Evolutionary conservation across 2,797 vertebrate species (phyloP), one percentile per base, ranked within the genome.

Genomic region (Sciurus carolinensis): DNA sequence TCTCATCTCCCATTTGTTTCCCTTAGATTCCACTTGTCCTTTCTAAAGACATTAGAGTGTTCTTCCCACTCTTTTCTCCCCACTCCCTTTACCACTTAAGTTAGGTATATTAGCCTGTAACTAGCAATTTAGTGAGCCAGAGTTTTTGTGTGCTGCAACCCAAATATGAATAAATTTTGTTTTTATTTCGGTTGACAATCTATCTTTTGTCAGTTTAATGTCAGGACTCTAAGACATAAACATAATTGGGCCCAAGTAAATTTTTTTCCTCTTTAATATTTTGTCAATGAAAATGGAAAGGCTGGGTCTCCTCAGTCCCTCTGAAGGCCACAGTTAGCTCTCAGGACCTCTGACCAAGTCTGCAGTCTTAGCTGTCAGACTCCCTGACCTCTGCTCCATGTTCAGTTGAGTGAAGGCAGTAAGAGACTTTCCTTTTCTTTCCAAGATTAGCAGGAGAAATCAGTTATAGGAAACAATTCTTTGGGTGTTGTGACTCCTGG

Each of bases 121-220:
- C 33, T 50, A 75, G 6, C 36, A 26, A 47, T 84, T 66, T n/a
- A 84, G 50, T 57, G 9, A 94, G 2, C 2, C 10, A 22, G 30
- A 62, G 69, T 1, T 69, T 64, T 76, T 62, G n/a, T 71, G 71
- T 77, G 11, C 7, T 93, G 5, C 57, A n/a, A 39, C 1, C 18
- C 28, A 66, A 77, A 64, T 66, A 57, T 1, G 14, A 88, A 79
- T 79, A 75, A 52, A 57, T 18, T 87, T n/a, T 30, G 3, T 57
- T 12, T 95, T 36, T 79, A 50, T 72, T 71, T 59, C 36, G 52
- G 20, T 83, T 86, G 26, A 44, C 54, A 73, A 57, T 77, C 30
- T 84, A 26, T 33, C 75, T 76, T 85, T 84, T 54, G 5, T 77
- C n/a, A n/a, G 39, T 71, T 81, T 81, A 76, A 90, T 94, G 75